Evolutionary conservation across 2,113 vertebrate species (phyloP).

Genomic region (Cynoglossus semilaevis): DNA sequence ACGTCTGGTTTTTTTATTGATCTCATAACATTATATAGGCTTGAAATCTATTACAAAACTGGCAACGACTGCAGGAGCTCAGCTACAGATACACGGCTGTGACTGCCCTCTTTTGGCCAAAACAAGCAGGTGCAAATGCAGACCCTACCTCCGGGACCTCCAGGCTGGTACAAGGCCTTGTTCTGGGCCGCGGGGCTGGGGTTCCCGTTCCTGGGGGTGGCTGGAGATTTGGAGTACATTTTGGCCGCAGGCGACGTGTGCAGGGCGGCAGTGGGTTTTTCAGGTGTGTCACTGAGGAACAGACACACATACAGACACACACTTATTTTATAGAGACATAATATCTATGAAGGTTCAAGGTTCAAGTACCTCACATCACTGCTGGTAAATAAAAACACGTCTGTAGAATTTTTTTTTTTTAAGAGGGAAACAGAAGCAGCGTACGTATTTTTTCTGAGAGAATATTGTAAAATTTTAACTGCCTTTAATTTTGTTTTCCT

Average conservation of each 20-base stretch:
- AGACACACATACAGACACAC: conserved; percentile 14
- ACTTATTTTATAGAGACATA: background rate
- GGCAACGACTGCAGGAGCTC: conserved; percentile 14
- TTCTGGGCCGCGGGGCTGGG: conserved; percentile 45
- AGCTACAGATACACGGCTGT: conserved; percentile 4
- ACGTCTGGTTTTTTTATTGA: conserved; percentile 59
- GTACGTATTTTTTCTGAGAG: too few relatives aligned
- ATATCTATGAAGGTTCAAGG: too few relatives aligned
- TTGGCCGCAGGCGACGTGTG: conserved; percentile 59
- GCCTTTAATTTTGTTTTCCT: too few relatives aligned
- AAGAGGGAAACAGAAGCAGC: too few relatives aligned
- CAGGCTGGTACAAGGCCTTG: conserved; percentile 51
- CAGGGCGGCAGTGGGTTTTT: conserved; percentile 56
- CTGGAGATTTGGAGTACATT: conserved; percentile 67
- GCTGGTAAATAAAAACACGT: too few relatives aligned
- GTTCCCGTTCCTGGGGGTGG: conserved; percentile 56
- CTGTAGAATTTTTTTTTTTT: too few relatives aligned
- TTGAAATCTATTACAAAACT: conserved; percentile 41
- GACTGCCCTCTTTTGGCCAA: conserved; percentile 60
- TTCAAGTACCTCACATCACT: too few relatives aligned
- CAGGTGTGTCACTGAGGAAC: conserved; percentile 70
- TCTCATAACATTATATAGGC: conserved; percentile 55
- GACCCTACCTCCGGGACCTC: conserved; percentile 52
- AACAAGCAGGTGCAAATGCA: conserved; percentile 13
- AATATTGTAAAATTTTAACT: too few relatives aligned